Evolutionary conservation across 2,113 vertebrate genomes (phyloP).

Genomic region (Rhinogobius similis): DNA sequence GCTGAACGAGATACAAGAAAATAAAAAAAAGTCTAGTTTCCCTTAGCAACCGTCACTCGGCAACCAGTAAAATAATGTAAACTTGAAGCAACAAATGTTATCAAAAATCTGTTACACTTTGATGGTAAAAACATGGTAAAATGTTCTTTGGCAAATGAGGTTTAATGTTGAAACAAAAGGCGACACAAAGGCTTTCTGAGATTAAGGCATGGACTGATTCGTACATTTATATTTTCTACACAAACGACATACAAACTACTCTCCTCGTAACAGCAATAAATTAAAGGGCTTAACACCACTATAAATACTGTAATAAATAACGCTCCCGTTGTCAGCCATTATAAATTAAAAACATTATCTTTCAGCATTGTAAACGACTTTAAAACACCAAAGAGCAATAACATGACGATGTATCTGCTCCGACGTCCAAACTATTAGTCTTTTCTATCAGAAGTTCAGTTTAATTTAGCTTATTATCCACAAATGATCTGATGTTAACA

Average conservation of each 20-base stretch:
- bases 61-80: conserved; percentile 2
- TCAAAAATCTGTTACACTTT: background rate
- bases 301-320: conserved; percentile 43
- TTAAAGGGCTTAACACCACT: conserved; percentile 1
- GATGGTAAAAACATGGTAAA: conserved; percentile 19
- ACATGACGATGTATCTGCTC: background rate
- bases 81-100: background rate
- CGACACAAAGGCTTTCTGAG: conserved; percentile 20
- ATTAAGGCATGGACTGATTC: conserved; percentile 47
- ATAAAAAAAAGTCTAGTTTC: background rate
- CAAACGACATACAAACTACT: conserved; percentile 1
- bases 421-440: background rate
- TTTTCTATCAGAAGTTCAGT: background rate
- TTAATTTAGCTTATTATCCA: background rate
- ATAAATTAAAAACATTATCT: conserved; percentile 25
- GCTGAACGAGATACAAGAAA: conserved; percentile 31
- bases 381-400: background rate
- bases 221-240: conserved; percentile 17
- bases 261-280: background rate
- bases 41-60: background rate
- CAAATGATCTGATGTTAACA: background rate
- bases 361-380: background rate
- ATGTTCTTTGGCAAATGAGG: conserved; percentile 63
- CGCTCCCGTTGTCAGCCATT: conserved; percentile 1
- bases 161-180: conserved; percentile 30